Base-by-base conservation (phyloP, 1,140 invertebrate species). In the Listronotus oregonensis region DNA sequence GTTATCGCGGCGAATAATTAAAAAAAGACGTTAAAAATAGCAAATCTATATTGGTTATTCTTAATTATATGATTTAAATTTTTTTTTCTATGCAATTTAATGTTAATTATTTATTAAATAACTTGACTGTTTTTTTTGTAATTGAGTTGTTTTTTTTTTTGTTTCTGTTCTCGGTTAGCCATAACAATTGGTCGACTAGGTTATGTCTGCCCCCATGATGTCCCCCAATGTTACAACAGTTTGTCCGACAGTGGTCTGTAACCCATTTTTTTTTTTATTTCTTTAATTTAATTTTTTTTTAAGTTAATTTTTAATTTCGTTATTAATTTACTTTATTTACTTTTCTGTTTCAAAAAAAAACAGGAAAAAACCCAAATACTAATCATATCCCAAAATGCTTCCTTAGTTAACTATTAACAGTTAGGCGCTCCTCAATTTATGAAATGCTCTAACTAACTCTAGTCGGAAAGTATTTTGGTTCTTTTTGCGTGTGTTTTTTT, bases 161-260 rank as follows among this genome's bases (percentile, higher is more conserved):
- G 73, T 77, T 78, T 78, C 76, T 78, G 77, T 78, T 78, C 76
- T 77, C 77, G 76, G 77, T 77, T 78, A 99, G 97, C 97, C 86
- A 99, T 99, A 86, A 99, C 97, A 88, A 98, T 99, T 88, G 97
- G 98, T 90, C 95, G 98, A 84, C 94, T 99, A 88, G 97, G 97
- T 90, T 96, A 93, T 90, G 96, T 98, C 85, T 99, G 97, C 89
- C 95, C 97, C 83, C 92, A 95, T 86, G 96, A 98, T 88, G 95
- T 99, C 85, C 97, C 84, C 97, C 96, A 85, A 90, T 92, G 87
- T 95, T 99, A 89, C 93, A 95, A 86, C 95, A 97, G 88, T 99
- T 99, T 95, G 96, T 99, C 84, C 90, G 94, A 86, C 95, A 97
- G 87, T 99, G 97, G 97, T 98, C 92, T 95, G 93, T 95, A 95